These are phyloP conservation scores for Solenodon paradoxus DNA, from an alignment of 2,113 vertebrate species.

Conservation along the genomic window DNA sequence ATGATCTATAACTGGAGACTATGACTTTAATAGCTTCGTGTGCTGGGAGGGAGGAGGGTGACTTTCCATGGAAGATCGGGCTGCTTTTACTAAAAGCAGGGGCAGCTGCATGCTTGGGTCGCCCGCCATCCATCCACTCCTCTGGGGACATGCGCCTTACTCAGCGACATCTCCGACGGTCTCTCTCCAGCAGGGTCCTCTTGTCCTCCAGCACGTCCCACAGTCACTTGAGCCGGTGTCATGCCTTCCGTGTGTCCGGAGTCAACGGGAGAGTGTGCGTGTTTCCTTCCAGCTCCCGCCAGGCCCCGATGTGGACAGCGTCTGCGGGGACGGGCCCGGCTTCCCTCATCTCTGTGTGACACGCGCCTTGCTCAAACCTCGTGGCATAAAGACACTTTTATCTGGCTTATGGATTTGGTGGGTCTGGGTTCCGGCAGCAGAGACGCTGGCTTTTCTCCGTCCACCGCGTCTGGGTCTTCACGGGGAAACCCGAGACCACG, in stretches of 20 bases:
- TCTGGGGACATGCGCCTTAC: accelerated
- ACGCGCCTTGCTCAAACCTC: background rate
- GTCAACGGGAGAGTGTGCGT: accelerated
- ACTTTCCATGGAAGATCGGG: background rate
- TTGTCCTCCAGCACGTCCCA: no score
- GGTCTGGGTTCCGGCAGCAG: background rate
- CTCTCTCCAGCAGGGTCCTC: no score
- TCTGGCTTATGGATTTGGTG: background rate
- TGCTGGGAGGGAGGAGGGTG: background rate
- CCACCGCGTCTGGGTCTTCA: accelerated
- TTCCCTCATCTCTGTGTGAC: background rate
- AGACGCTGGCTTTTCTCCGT: background rate
- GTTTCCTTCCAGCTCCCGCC: background rate
- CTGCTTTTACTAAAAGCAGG: background rate
- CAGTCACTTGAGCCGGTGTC: background rate
- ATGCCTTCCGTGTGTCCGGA: background rate
- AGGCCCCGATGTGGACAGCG: background rate
- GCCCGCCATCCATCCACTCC: no score
- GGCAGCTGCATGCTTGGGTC: no score
- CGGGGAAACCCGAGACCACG: background rate
- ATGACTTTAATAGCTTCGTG: background rate
- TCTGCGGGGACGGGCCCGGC: background rate
- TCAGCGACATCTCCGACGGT: accelerated
- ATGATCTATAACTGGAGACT: background rate
- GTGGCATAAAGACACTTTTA: no score